phyloP scores from a whole-genome alignment of 2,797 vertebrate species.

The Phoebastria nigripes region DNA sequence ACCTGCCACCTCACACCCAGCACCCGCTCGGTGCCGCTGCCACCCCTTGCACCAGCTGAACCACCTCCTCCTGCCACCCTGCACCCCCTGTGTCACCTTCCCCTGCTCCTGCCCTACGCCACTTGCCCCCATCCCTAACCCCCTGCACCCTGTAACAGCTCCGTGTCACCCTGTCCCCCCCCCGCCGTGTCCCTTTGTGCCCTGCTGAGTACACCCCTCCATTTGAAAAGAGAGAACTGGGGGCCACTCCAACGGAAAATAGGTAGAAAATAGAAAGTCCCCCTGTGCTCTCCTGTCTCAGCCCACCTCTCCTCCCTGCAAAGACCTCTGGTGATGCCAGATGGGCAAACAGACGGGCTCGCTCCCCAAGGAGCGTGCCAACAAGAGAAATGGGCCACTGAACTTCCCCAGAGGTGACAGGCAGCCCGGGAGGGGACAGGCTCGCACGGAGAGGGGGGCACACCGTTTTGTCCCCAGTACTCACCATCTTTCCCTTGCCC shows the following conservation, averaged over 20 bases:
- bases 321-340: neutral
- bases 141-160: neutral
- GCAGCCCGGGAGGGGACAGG: neutral
- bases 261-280: neutral
- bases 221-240: fast-evolving
- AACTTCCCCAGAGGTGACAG: neutral
- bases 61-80: neutral
- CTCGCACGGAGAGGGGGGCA: fast-evolving
- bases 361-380: neutral
- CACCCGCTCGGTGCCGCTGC: neutral
- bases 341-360: slow-evolving; percentile 13
- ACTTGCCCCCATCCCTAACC: neutral
- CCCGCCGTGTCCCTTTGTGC: neutral
- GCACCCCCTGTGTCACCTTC: neutral
- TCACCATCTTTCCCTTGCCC: neutral
- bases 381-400: neutral
- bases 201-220: neutral
- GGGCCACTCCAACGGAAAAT: fast-evolving
- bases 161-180: neutral
- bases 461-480: fast-evolving
- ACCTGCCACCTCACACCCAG: neutral
- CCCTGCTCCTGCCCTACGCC: neutral
- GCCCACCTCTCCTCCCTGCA: neutral
- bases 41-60: neutral
- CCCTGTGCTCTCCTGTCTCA: neutral